Evolutionary conservation across 2,888 invertebrate species (phyloP), one percentile per base, ranked within the genome.

Genomic region (Synanthedon vespiformis): DNA sequence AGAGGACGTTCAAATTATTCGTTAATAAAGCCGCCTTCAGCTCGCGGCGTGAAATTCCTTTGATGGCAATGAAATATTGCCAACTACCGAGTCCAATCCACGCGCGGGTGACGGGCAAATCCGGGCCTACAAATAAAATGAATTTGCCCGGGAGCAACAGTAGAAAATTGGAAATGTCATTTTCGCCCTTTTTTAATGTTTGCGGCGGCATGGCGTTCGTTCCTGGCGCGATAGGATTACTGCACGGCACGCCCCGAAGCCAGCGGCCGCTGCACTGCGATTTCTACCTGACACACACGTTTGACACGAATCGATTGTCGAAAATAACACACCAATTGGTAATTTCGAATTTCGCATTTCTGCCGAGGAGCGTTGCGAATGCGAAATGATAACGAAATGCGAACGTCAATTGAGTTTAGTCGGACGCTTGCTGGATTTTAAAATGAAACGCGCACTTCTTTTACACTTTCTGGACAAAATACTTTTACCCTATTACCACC

Each of bases 161-260:
- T 82, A 88, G 88, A 88, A 89, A 89, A 89, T 88, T 88, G 82
- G 85, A 88, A 88, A 88, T 84, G 88, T 88, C 88, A 88, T 89
- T 89, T 88, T 88, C 82, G 82, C 79, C 77, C 76, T 86, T 88
- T 87, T 87, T 88, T 84, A 80, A 83, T 84, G 84, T 85, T 85
- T 88, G 84, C 74, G 78, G 79, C 34, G 69, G 70, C 65, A 70
- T 62, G 66, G 63, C 66, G 68, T 58, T 55, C 55, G 58, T 53
- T 52, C 40, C 52, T 40, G 51, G 51, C 53, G 66, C 57, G 56
- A 53, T 55, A 53, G 54, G 54, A 56, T 54, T 55, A 56, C 56
- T 49, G 51, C 12, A 52, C 48, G 49, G 51, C 56, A 51, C 50
- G 54, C 48, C 74, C 62, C 65, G 59, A 61, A 60, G 64, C 64